Evolutionary conservation across 2,888 invertebrate species (phyloP).

Genomic region (Brenthis daphne): DNA sequence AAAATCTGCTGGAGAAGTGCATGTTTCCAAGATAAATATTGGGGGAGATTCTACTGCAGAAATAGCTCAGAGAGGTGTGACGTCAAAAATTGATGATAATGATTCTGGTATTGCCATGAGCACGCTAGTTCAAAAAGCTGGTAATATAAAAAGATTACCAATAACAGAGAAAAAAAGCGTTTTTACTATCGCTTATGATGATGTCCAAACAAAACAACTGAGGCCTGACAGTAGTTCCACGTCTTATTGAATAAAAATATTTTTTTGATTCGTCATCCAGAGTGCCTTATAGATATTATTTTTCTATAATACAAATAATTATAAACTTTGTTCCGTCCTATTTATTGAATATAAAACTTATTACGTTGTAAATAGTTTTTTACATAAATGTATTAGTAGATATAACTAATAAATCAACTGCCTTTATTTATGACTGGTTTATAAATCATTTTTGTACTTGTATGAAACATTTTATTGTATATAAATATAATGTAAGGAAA

Average conservation of each 20-base stretch:
- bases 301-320: conserved; percentile 38
- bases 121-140: conserved; percentile 76
- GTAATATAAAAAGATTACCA: conserved; percentile 84
- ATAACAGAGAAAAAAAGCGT: conserved; percentile 95
- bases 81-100: conserved; percentile 84
- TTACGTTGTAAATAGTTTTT: conserved; percentile 42
- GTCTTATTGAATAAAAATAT: conserved; percentile 68
- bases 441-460: conserved; percentile 46
- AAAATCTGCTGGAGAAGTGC: conserved; percentile 75
- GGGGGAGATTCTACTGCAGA: conserved; percentile 63
- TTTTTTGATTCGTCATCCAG: conserved; percentile 50
- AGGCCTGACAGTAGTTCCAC: conserved; percentile 91
- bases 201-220: conserved; percentile 92
- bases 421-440: conserved; percentile 72
- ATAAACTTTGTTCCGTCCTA: conserved; percentile 41
- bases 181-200: conserved; percentile 95
- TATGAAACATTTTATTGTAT: conserved; percentile 54
- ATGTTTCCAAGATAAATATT: conserved; percentile 80
- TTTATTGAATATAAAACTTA: conserved; percentile 39
- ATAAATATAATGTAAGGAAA: conserved; percentile 48
- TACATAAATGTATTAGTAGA: conserved; percentile 42
- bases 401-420: conserved; percentile 56
- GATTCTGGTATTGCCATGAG: conserved; percentile 91
- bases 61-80: conserved; percentile 50
- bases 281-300: conserved; percentile 44